These are phyloP conservation scores for Kuschelorhynchus macadamiae DNA, from an alignment of 2,888 invertebrate genomes.

Conservation along the genomic window DNA sequence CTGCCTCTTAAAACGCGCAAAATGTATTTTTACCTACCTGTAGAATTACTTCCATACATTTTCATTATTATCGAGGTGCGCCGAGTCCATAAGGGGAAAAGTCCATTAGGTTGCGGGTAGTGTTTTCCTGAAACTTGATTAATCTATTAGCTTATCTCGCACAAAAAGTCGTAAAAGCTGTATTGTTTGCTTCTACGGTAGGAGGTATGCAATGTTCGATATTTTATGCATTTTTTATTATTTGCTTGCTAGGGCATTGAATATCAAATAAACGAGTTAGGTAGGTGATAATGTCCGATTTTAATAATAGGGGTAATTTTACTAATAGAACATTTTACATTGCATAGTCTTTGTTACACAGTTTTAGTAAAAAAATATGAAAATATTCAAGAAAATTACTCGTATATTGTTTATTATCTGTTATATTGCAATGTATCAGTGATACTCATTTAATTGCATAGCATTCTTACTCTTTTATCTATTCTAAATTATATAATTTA, in stretches of 20 bases:
- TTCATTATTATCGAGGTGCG: conserved; percentile 43
- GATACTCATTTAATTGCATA: too few species aligned
- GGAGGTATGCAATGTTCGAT: conserved; percentile 13
- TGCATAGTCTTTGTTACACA: too few species aligned
- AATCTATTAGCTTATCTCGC: conserved; percentile 40
- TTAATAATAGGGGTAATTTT: too few species aligned
- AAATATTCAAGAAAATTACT: too few species aligned
- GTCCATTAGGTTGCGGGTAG: conserved; percentile 40
- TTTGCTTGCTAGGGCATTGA: neutral
- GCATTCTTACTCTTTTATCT: too few species aligned
- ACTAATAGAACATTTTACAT: too few species aligned
- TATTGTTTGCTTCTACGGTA: conserved; percentile 19
- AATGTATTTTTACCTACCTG: conserved; percentile 33
- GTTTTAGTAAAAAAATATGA: too few species aligned
- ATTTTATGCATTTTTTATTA: conserved; percentile 20
- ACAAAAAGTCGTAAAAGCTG: conserved; percentile 38
- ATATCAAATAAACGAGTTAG: too few species aligned
- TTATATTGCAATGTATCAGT: too few species aligned
- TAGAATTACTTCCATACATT: conserved; percentile 41
- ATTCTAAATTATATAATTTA: too few species aligned
- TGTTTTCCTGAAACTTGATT: conserved; percentile 43
- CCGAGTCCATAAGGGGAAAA: conserved; percentile 33
- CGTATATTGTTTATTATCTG: too few species aligned
- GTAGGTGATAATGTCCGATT: too few species aligned
- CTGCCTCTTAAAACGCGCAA: conserved; percentile 22